Base-by-base conservation (phyloP, 1,140 invertebrate species). In the Trichonephila inaurata region DNA sequence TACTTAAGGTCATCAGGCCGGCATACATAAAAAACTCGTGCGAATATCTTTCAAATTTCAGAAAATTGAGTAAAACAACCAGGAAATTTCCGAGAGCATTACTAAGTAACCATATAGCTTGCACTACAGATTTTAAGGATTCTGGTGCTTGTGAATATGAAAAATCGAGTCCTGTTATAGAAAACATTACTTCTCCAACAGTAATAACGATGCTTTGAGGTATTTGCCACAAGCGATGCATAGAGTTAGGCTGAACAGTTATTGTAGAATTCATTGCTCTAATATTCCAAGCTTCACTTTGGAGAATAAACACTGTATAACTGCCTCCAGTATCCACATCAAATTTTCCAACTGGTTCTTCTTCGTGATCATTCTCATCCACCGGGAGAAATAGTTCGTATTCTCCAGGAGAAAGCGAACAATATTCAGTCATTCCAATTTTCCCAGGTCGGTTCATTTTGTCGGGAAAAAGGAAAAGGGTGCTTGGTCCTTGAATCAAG, bases 61-160 rank as follows among this genome's bases (percentile, higher is more conserved):
- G 12, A 21, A 8, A n/a, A 4, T 28, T 18, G 19, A 89, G 8
- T 18, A 72, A 10, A 7, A 72, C 97, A 96, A 95, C 95, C 94
- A 95, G n/a, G 83, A 89, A 24, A 64, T 99, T 99, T 28, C 99
- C 99, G 95, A 98, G 96, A 0, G 98, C 98, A 12, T 97, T 97
- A 0, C 98, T 99, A 0, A 99, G 95, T 24, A 99, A 96, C 98
- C 98, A 99, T 1, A 97, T 97, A 7, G 98, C 98, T 95, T 98
- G 97, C 28, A 99, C 95, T 0, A 99, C 97, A 0, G 98, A 98
- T 95, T 99, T 99, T 98, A 99, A 99, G 94, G 97, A 97, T 21
- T 96, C 95, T 0, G 98, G 98, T 0, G 98, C 98, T 96, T 97
- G 97, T n/a, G 96, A 96, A 95, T 99, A 99, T 0, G 98, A 98